Percentiles rank a stretch among this genome's conserved stretches.
These are phyloP conservation scores for Meda fulgida DNA, from an alignment of 2,797 vertebrate species.

Conservation along the genomic window DNA sequence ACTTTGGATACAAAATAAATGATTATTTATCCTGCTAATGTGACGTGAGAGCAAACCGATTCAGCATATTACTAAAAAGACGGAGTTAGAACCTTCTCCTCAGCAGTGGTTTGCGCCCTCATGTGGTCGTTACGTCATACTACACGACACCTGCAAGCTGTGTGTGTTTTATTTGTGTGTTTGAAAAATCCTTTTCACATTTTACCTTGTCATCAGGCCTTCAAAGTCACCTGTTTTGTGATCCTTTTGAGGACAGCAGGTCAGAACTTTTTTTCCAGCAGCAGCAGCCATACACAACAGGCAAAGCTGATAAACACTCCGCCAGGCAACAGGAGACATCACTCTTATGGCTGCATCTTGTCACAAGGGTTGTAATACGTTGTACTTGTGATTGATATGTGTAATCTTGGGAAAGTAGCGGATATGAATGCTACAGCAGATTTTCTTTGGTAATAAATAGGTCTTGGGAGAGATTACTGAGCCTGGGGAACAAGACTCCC, in stretches of 20 bases:
- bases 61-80: not conserved
- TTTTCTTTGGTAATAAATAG: conserved; percentile 46
- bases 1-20: not conserved
- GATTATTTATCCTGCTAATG: not conserved
- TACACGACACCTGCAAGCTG: conserved; percentile 21
- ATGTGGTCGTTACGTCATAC: conserved; percentile 30
- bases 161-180: not conserved
- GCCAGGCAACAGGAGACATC: not conserved
- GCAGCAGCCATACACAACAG: not conserved
- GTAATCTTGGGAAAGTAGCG: conserved; percentile 39
- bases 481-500: conserved; percentile 41
- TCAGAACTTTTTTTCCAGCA: not conserved
- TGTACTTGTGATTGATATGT: conserved; percentile 41
- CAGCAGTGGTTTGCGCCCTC: conserved; percentile 49
- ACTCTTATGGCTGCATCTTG: not conserved
- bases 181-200: not conserved
- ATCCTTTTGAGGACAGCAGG: not conserved
- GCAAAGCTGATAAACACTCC: conserved; percentile 15
- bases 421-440: conserved; percentile 34
- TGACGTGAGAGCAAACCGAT: not conserved
- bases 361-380: conserved; percentile 19
- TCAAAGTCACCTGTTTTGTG: not conserved
- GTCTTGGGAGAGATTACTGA: conserved; percentile 45
- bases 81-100: not conserved
- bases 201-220: not conserved